Conservation (phyloP, 2,888 invertebrate species). For the Drosophila melanosoma region DNA sequence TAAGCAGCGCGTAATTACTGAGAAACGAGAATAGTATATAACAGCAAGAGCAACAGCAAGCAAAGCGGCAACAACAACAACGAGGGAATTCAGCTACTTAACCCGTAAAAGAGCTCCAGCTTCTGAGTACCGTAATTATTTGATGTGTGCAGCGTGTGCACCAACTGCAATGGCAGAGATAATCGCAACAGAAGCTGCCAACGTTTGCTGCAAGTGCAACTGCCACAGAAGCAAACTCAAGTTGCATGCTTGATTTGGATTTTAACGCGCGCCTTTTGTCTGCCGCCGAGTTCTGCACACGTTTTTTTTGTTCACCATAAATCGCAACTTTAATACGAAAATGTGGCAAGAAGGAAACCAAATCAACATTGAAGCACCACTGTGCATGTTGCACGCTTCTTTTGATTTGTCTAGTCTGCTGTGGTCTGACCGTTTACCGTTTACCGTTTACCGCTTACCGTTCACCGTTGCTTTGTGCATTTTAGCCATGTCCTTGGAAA, state of each 20-base stretch:
- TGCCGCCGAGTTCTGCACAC: conserved; percentile 6
- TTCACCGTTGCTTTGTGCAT: conserved; percentile 38
- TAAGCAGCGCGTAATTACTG: conserved; percentile 67
- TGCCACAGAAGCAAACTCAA: conserved; percentile 25
- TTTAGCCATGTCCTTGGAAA: conserved; percentile 56
- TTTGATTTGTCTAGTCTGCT: background rate
- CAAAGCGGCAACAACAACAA: background rate
- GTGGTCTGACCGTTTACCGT: background rate
- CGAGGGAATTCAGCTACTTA: conserved; percentile 19
- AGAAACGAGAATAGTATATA: background rate
- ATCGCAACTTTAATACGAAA: conserved; percentile 68
- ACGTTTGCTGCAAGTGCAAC: conserved; percentile 13
- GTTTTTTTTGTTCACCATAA: conserved; percentile 53
- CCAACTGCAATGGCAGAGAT: conserved; percentile 12
- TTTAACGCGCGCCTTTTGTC: conserved; percentile 35
- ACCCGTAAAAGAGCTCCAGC: conserved; percentile 4
- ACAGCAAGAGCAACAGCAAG: conserved; percentile 5
- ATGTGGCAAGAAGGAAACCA: conserved; percentile 44
- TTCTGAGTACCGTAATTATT: conserved; percentile 34
- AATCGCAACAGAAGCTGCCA: conserved; percentile 3
- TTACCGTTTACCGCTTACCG: background rate
- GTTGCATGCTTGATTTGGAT: conserved; percentile 25
- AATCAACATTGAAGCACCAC: conserved; percentile 22
- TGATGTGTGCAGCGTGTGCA: conserved; percentile 35
- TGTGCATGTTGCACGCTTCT: conserved; percentile 12